These are phyloP conservation scores for Deroplatys truncata DNA, from an alignment of 2,888 invertebrate genomes.

Conservation along the genomic window DNA sequence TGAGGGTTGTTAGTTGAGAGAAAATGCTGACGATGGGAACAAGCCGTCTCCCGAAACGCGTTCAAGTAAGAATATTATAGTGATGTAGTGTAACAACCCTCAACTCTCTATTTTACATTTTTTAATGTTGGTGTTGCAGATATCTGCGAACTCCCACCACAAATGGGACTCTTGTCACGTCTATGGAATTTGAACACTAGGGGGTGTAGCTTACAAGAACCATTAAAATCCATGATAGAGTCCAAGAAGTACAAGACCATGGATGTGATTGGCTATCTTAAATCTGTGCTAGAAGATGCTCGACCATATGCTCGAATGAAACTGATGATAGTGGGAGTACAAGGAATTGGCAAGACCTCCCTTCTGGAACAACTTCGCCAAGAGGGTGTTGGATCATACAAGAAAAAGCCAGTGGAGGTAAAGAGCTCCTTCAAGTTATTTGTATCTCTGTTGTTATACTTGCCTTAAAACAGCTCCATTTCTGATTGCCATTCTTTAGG, in stretches of 20 bases:
- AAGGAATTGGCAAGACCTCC: slow-evolving; percentile 84
- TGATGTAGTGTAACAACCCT: no score
- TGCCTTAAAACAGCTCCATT: background rate
- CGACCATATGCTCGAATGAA: slow-evolving; percentile 93
- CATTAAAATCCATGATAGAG: slow-evolving; percentile 84
- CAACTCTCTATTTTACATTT: no score
- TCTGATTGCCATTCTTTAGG: background rate
- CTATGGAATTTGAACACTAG: slow-evolving; percentile 94
- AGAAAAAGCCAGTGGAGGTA: slow-evolving; percentile 67
- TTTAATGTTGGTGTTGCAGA: slow-evolving; percentile 48
- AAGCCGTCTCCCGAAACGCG: no score
- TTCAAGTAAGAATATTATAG: no score
- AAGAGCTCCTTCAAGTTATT: slow-evolving; percentile 21
- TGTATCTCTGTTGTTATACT: background rate
- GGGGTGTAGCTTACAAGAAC: slow-evolving; percentile 84
- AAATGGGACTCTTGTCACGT: slow-evolving; percentile 90
- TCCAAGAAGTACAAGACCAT: slow-evolving; percentile 92
- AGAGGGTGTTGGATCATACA: slow-evolving; percentile 71
- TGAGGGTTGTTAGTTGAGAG: no score
- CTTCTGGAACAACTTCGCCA: slow-evolving; percentile 81
- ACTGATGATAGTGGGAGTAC: slow-evolving; percentile 91
- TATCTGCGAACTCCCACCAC: slow-evolving; percentile 84
- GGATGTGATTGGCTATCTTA: slow-evolving; percentile 90
- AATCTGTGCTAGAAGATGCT: slow-evolving; percentile 84
- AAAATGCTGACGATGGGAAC: no score